A percentile compares a stretch with the other conserved stretches of the same genome.
phyloP scores from a whole-genome alignment of 2,113 vertebrate species.

The Tragelaphus buxtoni region DNA sequence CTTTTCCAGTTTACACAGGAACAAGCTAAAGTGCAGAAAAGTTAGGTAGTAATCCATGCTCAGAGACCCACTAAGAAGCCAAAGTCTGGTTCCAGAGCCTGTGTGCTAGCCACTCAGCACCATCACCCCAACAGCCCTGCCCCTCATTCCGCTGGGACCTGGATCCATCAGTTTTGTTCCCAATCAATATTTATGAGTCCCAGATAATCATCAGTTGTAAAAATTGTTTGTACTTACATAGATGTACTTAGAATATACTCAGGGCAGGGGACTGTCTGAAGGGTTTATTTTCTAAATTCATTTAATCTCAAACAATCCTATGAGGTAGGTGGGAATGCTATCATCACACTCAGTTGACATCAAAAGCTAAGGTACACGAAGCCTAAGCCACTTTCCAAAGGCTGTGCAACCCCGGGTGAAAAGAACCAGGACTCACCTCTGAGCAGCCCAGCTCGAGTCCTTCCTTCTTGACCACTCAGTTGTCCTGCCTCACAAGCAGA shows the following conservation, averaged over 20 bases:
- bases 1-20: not conserved
- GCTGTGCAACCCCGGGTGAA: not conserved
- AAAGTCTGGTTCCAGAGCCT: not conserved
- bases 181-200: not conserved
- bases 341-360: not conserved
- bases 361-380: not conserved
- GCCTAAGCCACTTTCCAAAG: not conserved
- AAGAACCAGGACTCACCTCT: not conserved
- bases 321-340: not conserved
- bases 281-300: not conserved
- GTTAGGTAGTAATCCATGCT: not conserved
- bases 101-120: rapidly evolving
- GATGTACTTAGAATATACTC: not conserved
- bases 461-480: not conserved
- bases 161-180: not conserved
- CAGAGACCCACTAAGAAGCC: not conserved
- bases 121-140: not conserved
- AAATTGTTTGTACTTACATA: not conserved
- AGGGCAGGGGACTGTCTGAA: not conserved
- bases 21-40: not conserved
- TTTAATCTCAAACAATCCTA: not conserved
- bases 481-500: not conserved
- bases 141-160: not conserved
- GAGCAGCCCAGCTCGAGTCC: not conserved
- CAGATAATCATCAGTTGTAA: not conserved